Conservation (phyloP, 2,797 vertebrate genomes). For the Glyptemys insculpta region DNA sequence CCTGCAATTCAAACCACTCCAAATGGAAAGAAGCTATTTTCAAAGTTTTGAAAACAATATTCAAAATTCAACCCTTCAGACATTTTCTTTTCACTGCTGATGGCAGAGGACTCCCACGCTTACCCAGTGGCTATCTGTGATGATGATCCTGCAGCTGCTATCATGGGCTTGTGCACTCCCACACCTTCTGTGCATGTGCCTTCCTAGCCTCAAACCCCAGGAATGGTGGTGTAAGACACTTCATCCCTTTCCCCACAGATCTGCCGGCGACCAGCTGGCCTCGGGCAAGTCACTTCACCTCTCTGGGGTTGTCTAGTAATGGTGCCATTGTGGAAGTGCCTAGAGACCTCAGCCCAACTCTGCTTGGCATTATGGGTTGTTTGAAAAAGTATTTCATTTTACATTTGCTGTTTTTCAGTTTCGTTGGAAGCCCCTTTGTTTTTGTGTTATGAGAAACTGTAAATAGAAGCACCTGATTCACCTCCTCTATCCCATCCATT, state of each 20-base stretch:
- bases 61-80: neutral
- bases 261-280: neutral
- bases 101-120: neutral
- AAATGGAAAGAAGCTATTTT: neutral
- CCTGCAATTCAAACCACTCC: neutral
- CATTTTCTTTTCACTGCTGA: neutral
- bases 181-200: neutral
- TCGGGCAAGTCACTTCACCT: neutral
- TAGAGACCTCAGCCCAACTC: neutral
- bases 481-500: rapidly evolving
- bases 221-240: neutral
- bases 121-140: neutral
- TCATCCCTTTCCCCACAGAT: neutral
- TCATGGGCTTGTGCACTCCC: neutral
- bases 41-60: neutral
- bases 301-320: neutral
- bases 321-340: neutral
- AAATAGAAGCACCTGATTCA: neutral
- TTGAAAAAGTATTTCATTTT: neutral
- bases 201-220: neutral
- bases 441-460: neutral
- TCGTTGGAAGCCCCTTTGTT: neutral
- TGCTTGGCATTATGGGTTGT: neutral
- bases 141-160: neutral
- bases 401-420: neutral